These are phyloP conservation scores for Nannoperca australis DNA, from an alignment of 2,797 vertebrate species.

Conservation along the genomic window DNA sequence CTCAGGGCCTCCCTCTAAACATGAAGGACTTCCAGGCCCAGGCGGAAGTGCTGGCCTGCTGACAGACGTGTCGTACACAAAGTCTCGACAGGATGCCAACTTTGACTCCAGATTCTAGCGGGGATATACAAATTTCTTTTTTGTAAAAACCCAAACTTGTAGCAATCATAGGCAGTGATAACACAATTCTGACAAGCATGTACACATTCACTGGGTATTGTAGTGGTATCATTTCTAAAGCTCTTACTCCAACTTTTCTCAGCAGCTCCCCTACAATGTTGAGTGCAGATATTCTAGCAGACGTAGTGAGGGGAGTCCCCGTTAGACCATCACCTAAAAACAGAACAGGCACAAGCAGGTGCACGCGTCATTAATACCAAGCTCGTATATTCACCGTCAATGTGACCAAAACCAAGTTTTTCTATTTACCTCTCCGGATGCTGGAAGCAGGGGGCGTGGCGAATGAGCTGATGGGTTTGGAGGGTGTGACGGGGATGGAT, in stretches of 20 bases:
- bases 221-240: not conserved
- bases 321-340: slow-evolving; percentile 86
- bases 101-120: slow-evolving; percentile 97
- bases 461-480: slow-evolving; percentile 73
- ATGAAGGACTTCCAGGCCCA: slow-evolving; percentile 70
- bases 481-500: slow-evolving; percentile 85
- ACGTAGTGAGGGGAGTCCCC: slow-evolving; percentile 94
- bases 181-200: not conserved
- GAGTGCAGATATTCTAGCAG: slow-evolving; percentile 96
- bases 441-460: slow-evolving; percentile 85
- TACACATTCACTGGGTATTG: not conserved
- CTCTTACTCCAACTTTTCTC: slow-evolving; percentile 96
- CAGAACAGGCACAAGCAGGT: slow-evolving; percentile 2
- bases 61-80: slow-evolving; percentile 91
- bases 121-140: not conserved
- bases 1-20: slow-evolving; percentile 85
- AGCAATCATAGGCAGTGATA: not conserved
- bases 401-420: not conserved
- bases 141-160: too few species aligned
- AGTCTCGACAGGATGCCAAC: slow-evolving; percentile 95
- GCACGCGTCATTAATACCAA: not conserved
- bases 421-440: slow-evolving; percentile 86
- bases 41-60: slow-evolving; percentile 78
- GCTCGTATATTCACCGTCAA: not conserved
- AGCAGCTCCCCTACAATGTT: slow-evolving; percentile 98